phyloP scores from a whole-genome alignment of 2,113 vertebrate species.

The Corydoras maculifer region DNA sequence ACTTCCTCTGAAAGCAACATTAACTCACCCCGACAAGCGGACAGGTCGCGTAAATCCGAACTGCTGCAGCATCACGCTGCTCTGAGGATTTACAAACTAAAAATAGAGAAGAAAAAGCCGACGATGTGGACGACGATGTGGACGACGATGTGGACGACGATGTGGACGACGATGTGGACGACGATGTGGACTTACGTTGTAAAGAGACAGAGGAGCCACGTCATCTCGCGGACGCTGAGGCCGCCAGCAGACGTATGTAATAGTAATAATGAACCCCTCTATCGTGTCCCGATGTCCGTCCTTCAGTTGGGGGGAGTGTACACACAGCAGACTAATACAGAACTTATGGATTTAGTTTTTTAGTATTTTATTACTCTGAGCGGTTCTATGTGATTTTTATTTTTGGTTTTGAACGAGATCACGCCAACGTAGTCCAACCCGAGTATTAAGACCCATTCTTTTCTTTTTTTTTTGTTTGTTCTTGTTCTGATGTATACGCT shows the following conservation, averaged over 20 bases:
- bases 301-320: conserved; percentile 75
- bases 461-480: conserved; percentile 71
- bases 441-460: conserved; percentile 73
- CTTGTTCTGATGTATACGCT: conserved; percentile 77
- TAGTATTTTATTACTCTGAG: conserved; percentile 98
- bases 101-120: conserved; percentile 62
- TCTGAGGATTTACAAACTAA: conserved; percentile 63
- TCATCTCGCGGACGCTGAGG: conserved; percentile 63
- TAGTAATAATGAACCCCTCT: conserved; percentile 64
- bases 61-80: conserved; percentile 77
- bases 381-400: conserved; percentile 83
- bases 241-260: conserved; percentile 62
- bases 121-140: conserved; percentile 7
- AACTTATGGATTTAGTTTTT: conserved; percentile 96
- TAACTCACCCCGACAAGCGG: conserved; percentile 29
- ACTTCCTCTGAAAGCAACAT: conserved; percentile 55
- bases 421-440: conserved; percentile 75
- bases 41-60: conserved; percentile 71
- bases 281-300: conserved; percentile 75
- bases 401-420: conserved; percentile 77
- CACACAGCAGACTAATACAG: conserved; percentile 60
- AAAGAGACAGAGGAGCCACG: conserved; percentile 60
- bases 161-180: background rate
- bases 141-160: conserved; percentile 57
- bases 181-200: conserved; percentile 66